Evolutionary conservation across 2,113 vertebrate species (phyloP), one percentile per base, ranked within the genome.

Genomic region (Psilopogon haemacephalus): DNA sequence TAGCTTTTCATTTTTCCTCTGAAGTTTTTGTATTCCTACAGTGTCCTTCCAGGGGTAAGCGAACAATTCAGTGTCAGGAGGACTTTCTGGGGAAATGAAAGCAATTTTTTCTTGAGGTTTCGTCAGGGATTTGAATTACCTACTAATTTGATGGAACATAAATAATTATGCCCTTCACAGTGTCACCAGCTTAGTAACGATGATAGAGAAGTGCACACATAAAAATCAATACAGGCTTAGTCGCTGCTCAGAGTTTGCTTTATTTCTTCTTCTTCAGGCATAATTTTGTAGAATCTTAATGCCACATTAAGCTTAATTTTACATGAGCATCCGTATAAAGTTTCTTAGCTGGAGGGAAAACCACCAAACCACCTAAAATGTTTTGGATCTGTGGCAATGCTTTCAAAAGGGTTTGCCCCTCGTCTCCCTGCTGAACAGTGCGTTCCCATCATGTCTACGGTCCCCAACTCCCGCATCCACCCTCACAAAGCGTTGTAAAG

Each of bases 111-210:
- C 70, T 90, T 82, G 89, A 93, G 90, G 85, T 93, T 94, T 96
- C 20, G 4, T 75, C 93, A 91, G 93, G 92, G 92, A 88, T 95
- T 96, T 94, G 89, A 97, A 92, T 96, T 93, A 90, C 94, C 35
- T 95, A 80, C 92, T 97, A 97, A 97, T 98, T 97, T 90, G 93
- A 96, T 96, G 96, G 93, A 95, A 95, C 94, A 95, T 97, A 97
- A 97, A 95, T 96, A 97, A 96, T 97, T 82, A 42, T 93, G 92
- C 93, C 94, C 93, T 97, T 98, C 96, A 95, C 94, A 91, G 96
- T 86, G 85, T 96, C 93, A 95, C 88, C 81, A 87, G 90, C 95
- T 95, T 89, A 78, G 91, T 87, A 96, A 95, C 70, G 86, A 93
- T 91, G 94, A 86, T 67, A 84, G 93, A 95, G 75, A 95, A 91